phyloP scores from a whole-genome alignment of 2,113 vertebrate species.

The Corythoichthys haematopterus region DNA sequence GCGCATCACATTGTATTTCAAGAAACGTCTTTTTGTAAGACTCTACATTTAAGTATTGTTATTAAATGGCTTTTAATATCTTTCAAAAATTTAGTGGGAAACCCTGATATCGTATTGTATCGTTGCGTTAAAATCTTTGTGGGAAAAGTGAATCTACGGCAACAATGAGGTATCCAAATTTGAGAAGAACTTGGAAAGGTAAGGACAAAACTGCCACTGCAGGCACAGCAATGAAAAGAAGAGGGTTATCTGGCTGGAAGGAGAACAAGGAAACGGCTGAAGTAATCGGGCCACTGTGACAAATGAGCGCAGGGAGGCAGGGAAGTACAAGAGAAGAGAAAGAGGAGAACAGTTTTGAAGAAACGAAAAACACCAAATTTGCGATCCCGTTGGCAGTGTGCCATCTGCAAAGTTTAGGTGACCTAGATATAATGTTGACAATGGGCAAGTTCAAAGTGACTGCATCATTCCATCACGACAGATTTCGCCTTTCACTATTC shows the following conservation, averaged over 20 bases:
- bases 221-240: slow-evolving; percentile 28
- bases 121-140: slow-evolving; percentile 7
- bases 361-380: slow-evolving; percentile 27
- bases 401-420: slow-evolving; percentile 51
- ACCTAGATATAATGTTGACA: slow-evolving; percentile 61
- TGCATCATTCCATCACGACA: slow-evolving; percentile 45
- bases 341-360: slow-evolving; percentile 25
- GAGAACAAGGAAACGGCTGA: slow-evolving; percentile 60
- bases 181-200: slow-evolving; percentile 23
- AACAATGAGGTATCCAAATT: slow-evolving; percentile 21
- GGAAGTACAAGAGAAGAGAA: slow-evolving; percentile 31
- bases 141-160: slow-evolving; percentile 21
- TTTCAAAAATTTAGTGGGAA: too few species aligned
- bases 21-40: too few species aligned
- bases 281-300: slow-evolving; percentile 75
- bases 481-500: slow-evolving; percentile 1
- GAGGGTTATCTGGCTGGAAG: slow-evolving; percentile 53
- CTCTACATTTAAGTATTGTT: too few species aligned
- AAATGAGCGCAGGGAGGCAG: slow-evolving; percentile 66
- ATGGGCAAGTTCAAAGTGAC: slow-evolving; percentile 19
- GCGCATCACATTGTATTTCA: too few species aligned
- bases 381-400: slow-evolving; percentile 34
- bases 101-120: too few species aligned
- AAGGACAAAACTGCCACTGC: slow-evolving; percentile 29
- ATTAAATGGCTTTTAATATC: too few species aligned